Evolutionary conservation across 2,888 invertebrate genomes (phyloP).

Genomic region (Serripes groenlandicus): DNA sequence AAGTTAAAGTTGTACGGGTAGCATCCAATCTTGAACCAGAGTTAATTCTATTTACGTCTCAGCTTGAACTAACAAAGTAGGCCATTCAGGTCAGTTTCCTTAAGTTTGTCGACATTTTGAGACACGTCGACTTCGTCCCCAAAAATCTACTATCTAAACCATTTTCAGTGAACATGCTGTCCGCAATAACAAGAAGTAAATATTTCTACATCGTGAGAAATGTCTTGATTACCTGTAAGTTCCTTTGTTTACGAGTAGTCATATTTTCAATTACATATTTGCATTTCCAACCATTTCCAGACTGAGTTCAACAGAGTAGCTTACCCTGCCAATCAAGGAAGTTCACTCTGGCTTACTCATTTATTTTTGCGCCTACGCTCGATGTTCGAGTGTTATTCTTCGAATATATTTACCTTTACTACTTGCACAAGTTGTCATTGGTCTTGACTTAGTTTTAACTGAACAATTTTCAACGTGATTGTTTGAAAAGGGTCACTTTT

Average conservation of each 20-base stretch:
- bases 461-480: neutral
- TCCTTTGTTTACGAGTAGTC: neutral
- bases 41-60: no score
- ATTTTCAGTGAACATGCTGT: no score
- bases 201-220: neutral
- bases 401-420: conserved; percentile 1
- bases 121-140: no score
- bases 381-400: neutral
- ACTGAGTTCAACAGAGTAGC: conserved; percentile 38
- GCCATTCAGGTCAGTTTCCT: no score
- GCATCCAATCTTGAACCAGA: no score
- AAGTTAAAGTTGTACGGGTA: no score
- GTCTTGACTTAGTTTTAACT: neutral
- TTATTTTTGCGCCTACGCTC: no score
- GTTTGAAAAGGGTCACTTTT: neutral
- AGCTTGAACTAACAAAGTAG: no score
- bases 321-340: conserved; percentile 48
- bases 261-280: neutral
- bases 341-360: conserved; percentile 47
- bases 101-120: no score
- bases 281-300: conserved; percentile 13
- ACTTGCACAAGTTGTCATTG: neutral
- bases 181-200: no score
- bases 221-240: neutral
- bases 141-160: no score